Conservation (phyloP, 2,888 invertebrate species). For the Lasioglossum calceatum region DNA sequence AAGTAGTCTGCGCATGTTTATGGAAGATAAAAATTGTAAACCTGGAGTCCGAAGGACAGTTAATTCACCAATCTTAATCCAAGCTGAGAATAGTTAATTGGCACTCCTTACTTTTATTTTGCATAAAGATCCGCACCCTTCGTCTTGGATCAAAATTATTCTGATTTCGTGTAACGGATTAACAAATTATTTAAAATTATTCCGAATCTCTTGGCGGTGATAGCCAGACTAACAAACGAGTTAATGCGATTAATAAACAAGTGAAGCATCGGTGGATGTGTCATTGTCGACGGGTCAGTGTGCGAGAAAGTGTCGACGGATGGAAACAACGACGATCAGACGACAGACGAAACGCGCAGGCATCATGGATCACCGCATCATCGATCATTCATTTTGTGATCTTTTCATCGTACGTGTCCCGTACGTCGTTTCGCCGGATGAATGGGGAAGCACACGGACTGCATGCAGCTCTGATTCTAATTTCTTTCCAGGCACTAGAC, state of each 20-base stretch:
- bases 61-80: not conserved
- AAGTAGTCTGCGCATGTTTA: not conserved
- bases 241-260: conserved; percentile 34
- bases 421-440: conserved; percentile 37
- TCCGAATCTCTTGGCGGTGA: not conserved
- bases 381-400: conserved; percentile 39
- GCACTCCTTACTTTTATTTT: no score
- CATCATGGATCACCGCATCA: conserved; percentile 51
- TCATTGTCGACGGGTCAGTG: conserved; percentile 30
- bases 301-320: conserved; percentile 23
- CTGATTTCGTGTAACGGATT: no score
- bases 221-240: conserved; percentile 30
- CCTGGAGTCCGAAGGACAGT: no score
- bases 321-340: conserved; percentile 37
- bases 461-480: conserved; percentile 63
- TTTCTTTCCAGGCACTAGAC: conserved; percentile 81
- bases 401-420: conserved; percentile 40
- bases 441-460: conserved; percentile 14
- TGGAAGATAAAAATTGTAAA: not conserved
- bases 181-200: not conserved
- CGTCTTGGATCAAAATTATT: not conserved
- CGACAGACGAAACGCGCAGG: conserved; percentile 41
- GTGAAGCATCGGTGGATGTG: conserved; percentile 49
- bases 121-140: not conserved
- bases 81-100: not conserved